Evolutionary conservation across 2,888 invertebrate genomes (phyloP).

Genomic region (Xiphydria camelus): DNA sequence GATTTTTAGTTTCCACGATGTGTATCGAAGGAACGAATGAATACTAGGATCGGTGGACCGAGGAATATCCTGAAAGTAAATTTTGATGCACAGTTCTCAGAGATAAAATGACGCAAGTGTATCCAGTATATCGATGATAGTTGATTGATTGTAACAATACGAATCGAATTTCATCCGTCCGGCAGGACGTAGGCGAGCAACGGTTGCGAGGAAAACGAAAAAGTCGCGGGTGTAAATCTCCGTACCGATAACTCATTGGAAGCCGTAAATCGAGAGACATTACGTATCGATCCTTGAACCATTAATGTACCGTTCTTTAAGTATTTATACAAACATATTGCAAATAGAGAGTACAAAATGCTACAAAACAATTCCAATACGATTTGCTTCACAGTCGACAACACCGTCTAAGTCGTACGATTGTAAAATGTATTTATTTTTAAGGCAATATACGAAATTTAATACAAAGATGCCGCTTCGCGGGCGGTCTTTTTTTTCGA

Average conservation of each 20-base stretch:
- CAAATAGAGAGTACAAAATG: constrained; percentile 42
- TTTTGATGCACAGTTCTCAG: too few relatives aligned
- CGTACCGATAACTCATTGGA: too few relatives aligned
- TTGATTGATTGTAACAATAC: too few relatives aligned
- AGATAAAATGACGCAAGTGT: too few relatives aligned
- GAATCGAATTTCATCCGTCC: too few relatives aligned
- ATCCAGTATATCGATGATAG: too few relatives aligned
- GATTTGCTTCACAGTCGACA: constrained; percentile 30
- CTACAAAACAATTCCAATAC: constrained; percentile 47
- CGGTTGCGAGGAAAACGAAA: too few relatives aligned
- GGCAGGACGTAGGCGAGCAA: too few relatives aligned
- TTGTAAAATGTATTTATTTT: constrained; percentile 36
- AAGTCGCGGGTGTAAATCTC: too few relatives aligned
- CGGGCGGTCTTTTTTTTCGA: constrained; percentile 37
- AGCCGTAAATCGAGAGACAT: constrained; percentile 25
- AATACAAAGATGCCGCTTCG: constrained; percentile 34
- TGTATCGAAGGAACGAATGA: too few relatives aligned
- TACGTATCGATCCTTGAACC: constrained; percentile 28
- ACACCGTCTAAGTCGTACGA: constrained; percentile 25
- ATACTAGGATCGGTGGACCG: too few relatives aligned
- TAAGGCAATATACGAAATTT: constrained; percentile 48
- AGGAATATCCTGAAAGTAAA: too few relatives aligned
- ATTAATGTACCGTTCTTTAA: constrained; percentile 28
- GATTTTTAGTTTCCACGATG: constrained; percentile 18
- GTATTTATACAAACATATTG: constrained; percentile 37